These are phyloP conservation scores for Anarhynchus alexandrinus DNA, from an alignment of 2,113 vertebrate genomes.

Conservation along the genomic window DNA sequence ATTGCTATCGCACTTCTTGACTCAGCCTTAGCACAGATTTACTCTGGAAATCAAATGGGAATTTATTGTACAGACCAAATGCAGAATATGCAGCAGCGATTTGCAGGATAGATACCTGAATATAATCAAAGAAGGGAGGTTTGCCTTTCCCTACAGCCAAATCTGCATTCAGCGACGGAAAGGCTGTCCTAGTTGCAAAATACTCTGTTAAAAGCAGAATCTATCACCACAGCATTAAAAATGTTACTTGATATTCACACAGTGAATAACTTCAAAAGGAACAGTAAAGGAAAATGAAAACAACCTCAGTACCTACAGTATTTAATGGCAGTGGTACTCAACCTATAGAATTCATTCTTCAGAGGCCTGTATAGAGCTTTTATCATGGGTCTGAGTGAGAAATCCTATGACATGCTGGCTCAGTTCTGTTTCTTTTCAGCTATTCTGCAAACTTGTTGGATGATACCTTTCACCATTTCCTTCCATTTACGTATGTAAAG, in stretches of 20 bases:
- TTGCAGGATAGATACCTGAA: conserved; percentile 24
- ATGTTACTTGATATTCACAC: conserved; percentile 13
- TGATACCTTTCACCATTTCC: conserved; percentile 23
- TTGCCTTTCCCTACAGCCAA: neutral
- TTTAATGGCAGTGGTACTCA: conserved; percentile 9
- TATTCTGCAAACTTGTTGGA: neutral
- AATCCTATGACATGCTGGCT: neutral
- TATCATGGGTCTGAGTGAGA: conserved; percentile 45
- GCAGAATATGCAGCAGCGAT: neutral
- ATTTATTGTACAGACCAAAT: conserved; percentile 2
- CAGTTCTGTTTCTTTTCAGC: conserved; percentile 27
- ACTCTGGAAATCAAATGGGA: conserved; percentile 6
- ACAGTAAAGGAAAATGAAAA: conserved; percentile 37
- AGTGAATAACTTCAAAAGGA: conserved; percentile 30
- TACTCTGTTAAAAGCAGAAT: neutral
- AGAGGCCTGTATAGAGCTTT: conserved; percentile 33
- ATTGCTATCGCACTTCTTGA: conserved; percentile 14
- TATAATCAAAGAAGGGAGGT: neutral
- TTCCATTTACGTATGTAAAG: neutral
- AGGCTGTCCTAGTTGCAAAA: conserved; percentile 11
- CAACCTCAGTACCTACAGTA: conserved; percentile 17
- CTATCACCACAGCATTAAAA: neutral
- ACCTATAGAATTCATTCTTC: conserved; percentile 30
- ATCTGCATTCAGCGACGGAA: neutral
- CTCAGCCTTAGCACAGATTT: neutral